Conservation (phyloP, 2,113 vertebrate genomes). For the Cynocephalus volans region DNA sequence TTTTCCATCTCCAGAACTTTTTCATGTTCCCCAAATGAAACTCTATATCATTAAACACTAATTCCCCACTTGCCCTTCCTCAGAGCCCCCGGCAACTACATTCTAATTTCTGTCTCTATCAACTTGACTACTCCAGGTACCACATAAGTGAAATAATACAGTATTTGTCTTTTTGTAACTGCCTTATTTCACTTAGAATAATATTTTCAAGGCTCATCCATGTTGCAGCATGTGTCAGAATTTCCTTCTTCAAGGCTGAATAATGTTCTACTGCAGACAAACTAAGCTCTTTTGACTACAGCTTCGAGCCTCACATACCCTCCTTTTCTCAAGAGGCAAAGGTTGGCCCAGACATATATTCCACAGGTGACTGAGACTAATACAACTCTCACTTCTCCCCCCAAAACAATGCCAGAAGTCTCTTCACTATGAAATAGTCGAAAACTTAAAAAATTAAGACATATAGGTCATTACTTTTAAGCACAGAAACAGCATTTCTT, state of each 20-base stretch:
- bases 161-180: slow-evolving; percentile 21
- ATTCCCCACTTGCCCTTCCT: not conserved
- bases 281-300: not conserved
- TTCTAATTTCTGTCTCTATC: not conserved
- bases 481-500: slow-evolving; percentile 27
- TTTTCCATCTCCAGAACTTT: not conserved
- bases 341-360: not conserved
- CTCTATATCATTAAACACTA: not conserved
- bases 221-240: not conserved
- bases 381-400: not conserved
- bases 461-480: not conserved
- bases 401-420: not conserved
- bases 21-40: not conserved
- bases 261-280: not conserved
- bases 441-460: slow-evolving; percentile 45
- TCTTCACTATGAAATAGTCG: not conserved
- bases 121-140: not conserved
- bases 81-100: not conserved
- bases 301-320: not conserved
- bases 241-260: not conserved
- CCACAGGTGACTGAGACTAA: not conserved
- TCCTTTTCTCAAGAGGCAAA: slow-evolving; percentile 40
- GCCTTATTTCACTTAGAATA: slow-evolving; percentile 9
- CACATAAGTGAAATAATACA: not conserved
- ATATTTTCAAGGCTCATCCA: not conserved